Conservation (phyloP, 2,888 invertebrate genomes). For the Lepidochitona cinerea region DNA sequence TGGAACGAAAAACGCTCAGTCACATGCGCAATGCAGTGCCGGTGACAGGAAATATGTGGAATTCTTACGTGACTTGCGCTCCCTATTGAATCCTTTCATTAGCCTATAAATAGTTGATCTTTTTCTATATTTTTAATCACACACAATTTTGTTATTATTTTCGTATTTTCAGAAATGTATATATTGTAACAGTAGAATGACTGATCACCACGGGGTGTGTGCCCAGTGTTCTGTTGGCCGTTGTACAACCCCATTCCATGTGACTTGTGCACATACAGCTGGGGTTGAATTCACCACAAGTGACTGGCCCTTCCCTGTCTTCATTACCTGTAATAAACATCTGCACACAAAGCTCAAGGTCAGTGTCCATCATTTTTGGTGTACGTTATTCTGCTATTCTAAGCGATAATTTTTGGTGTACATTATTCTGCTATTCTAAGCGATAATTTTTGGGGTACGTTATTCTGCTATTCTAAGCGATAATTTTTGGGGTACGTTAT, state of each 20-base stretch:
- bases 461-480: too few species aligned
- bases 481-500: too few species aligned
- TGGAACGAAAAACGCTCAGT: too few species aligned
- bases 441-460: too few species aligned
- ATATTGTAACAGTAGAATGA: conserved; percentile 52
- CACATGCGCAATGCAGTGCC: too few species aligned
- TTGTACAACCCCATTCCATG: conserved; percentile 75
- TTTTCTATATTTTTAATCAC: not conserved
- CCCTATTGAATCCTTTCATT: too few species aligned
- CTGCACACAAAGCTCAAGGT: conserved; percentile 46
- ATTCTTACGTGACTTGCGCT: too few species aligned
- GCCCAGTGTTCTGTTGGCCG: conserved; percentile 72
- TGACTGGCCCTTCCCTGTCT: conserved; percentile 70
- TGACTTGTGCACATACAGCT: conserved; percentile 76
- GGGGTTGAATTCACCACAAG: conserved; percentile 73
- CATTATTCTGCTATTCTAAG: too few species aligned
- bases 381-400: too few species aligned
- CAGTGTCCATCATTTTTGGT: too few species aligned
- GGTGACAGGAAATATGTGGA: too few species aligned
- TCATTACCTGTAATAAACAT: conserved; percentile 69
- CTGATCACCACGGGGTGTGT: conserved; percentile 68
- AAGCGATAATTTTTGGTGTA: too few species aligned
- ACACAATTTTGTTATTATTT: not conserved
- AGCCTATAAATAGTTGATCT: not conserved
- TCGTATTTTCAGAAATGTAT: conserved; percentile 60